phyloP scores from a whole-genome alignment of 2,888 invertebrate genomes.

The Biston betularia region DNA sequence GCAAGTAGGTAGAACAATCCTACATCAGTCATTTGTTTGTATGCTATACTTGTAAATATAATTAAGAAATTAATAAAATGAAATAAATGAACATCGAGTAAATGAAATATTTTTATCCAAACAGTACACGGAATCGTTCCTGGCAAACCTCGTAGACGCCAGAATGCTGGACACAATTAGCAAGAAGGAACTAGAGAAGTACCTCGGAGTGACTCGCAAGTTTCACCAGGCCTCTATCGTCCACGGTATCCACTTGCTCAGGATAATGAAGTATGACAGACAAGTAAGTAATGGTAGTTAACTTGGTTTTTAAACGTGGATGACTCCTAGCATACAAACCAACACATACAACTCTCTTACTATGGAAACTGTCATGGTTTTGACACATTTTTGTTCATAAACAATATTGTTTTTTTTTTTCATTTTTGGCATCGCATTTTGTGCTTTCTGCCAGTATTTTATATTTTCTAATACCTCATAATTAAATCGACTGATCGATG shows the following conservation, averaged over 20 bases:
- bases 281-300: slow-evolving; percentile 85
- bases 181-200: slow-evolving; percentile 97
- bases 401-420: too few relatives aligned
- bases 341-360: too few relatives aligned
- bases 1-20: too few relatives aligned
- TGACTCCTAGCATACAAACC: background rate
- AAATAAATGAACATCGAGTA: background rate
- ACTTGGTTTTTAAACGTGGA: background rate
- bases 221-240: slow-evolving; percentile 98
- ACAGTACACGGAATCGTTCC: slow-evolving; percentile 95
- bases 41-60: too few relatives aligned
- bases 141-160: slow-evolving; percentile 96
- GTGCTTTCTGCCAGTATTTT: too few relatives aligned
- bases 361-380: too few relatives aligned
- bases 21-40: too few relatives aligned
- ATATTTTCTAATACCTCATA: too few relatives aligned
- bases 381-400: too few relatives aligned
- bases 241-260: slow-evolving; percentile 96
- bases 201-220: slow-evolving; percentile 95
- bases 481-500: too few relatives aligned
- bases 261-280: slow-evolving; percentile 96
- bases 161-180: slow-evolving; percentile 96
- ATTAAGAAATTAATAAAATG: background rate
- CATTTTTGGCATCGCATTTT: too few relatives aligned
- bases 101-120: slow-evolving; percentile 37